phyloP scores from a whole-genome alignment of 2,113 vertebrate species.

The Catharus bicknelli region DNA sequence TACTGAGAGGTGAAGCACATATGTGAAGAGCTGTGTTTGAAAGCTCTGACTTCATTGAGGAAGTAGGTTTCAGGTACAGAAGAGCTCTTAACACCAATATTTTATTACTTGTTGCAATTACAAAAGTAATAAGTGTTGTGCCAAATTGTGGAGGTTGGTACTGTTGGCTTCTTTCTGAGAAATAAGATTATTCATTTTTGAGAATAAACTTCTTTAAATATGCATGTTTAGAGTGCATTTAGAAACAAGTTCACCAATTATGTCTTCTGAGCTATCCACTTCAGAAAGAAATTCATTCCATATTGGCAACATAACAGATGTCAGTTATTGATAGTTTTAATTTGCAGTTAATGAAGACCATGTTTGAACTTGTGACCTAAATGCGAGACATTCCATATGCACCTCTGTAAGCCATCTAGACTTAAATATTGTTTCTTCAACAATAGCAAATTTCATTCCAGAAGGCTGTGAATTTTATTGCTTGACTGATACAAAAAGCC shows the following conservation, averaged over 20 bases:
- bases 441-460: background rate
- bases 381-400: slow-evolving; percentile 1
- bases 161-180: background rate
- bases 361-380: slow-evolving; percentile 36
- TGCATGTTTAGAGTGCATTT: background rate
- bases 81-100: background rate
- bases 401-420: background rate
- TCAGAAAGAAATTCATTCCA: background rate
- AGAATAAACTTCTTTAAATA: background rate
- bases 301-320: background rate
- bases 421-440: slow-evolving; percentile 18
- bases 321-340: slow-evolving; percentile 34
- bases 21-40: background rate
- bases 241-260: background rate
- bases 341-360: slow-evolving; percentile 31
- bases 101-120: background rate
- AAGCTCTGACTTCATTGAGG: background rate
- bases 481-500: background rate
- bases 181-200: background rate
- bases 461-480: background rate
- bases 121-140: background rate
- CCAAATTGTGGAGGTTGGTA: background rate
- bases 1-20: background rate
- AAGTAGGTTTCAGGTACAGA: background rate
- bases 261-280: background rate